These are phyloP conservation scores for Ophiothrix spiculata DNA, from an alignment of 35 echinoderm and acorn worm genomes.

Conservation along the genomic window DNA sequence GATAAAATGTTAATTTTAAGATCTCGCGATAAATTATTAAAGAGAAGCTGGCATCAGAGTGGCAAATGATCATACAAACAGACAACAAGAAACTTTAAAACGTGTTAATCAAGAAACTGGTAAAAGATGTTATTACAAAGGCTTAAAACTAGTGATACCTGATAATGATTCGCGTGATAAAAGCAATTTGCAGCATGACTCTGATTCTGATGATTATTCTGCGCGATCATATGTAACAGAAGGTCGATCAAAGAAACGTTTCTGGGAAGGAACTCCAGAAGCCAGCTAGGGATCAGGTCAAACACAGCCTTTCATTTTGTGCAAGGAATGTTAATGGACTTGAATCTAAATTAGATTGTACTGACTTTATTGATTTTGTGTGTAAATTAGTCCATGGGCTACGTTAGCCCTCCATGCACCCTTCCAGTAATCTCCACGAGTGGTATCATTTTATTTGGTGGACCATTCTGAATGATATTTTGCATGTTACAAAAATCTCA, in stretches of 20 bases:
- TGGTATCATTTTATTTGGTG: no score
- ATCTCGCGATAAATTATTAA: not conserved
- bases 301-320: not conserved
- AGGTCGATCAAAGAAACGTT: not conserved
- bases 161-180: not conserved
- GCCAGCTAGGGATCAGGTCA: not conserved
- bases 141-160: not conserved
- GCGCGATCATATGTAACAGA: no score
- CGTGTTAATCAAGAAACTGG: not conserved
- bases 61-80: not conserved
- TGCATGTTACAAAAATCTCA: no score
- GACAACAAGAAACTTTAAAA: not conserved
- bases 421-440: no score
- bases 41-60: not conserved
- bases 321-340: not conserved
- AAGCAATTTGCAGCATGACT: not conserved
- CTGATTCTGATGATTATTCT: not conserved
- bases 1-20: not conserved
- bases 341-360: not conserved
- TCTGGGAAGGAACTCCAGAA: not conserved
- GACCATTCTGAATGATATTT: no score
- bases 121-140: conserved; percentile 1
- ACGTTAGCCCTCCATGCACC: no score
- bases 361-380: not conserved
- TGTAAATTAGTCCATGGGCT: no score